phyloP scores from a whole-genome alignment of 53 echinoderm and acorn worm species.

The Astropecten irregularis region DNA sequence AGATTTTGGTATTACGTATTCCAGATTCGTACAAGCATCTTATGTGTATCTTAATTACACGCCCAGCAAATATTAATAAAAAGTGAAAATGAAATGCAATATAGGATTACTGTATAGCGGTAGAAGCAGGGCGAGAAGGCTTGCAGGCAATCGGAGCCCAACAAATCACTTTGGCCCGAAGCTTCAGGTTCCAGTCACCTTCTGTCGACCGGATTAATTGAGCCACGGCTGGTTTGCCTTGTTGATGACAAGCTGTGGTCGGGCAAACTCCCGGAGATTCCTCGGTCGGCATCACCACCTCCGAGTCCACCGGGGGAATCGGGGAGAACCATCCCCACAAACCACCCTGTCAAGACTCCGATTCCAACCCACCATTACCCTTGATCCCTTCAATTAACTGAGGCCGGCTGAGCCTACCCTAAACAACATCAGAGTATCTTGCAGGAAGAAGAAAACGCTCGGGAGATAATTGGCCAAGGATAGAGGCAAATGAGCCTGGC shows the following conservation, averaged over 20 bases:
- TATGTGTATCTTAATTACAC: constrained; percentile 36
- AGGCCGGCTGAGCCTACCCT: neutral
- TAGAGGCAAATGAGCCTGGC: neutral
- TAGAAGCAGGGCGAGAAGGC: constrained; percentile 38
- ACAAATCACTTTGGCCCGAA: constrained; percentile 54
- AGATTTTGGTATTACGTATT: too few relatives aligned
- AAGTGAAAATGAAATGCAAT: constrained; percentile 59
- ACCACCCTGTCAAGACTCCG: constrained; percentile 21
- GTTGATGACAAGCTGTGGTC: constrained; percentile 21
- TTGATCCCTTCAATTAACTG: constrained; percentile 41
- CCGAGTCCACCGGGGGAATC: neutral
- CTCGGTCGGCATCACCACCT: neutral
- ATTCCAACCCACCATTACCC: constrained; percentile 39
- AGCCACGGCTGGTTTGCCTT: constrained; percentile 36
- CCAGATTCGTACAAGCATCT: neutral
- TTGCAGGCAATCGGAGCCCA: constrained; percentile 34
- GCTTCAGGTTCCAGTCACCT: constrained; percentile 33
- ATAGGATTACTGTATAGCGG: constrained; percentile 34
- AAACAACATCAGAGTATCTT: constrained; percentile 10
- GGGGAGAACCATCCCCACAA: neutral
- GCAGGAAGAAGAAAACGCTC: neutral
- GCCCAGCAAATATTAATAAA: constrained; percentile 51
- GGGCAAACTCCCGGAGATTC: neutral
- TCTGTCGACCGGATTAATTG: constrained; percentile 57
- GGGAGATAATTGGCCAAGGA: constrained; percentile 6